These are phyloP conservation scores for Crypturellus undulatus DNA, from an alignment of 2,113 vertebrate species.

Conservation along the genomic window DNA sequence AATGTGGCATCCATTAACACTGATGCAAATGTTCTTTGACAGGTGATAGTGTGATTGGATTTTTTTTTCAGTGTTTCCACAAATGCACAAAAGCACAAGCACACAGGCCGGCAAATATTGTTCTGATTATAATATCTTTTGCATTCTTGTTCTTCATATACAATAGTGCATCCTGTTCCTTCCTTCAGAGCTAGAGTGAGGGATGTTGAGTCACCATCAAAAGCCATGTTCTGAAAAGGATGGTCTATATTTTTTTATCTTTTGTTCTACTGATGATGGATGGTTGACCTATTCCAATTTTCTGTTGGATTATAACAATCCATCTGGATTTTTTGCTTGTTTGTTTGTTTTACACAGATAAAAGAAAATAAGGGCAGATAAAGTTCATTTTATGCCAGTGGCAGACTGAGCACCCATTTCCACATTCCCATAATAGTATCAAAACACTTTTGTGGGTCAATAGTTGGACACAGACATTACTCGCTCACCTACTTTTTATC, in stretches of 20 bases:
- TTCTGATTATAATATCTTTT: not conserved
- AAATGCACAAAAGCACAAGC: not conserved
- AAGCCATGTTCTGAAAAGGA: not conserved
- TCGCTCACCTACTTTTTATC: constrained; percentile 39
- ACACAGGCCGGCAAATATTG: not conserved
- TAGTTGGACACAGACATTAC: constrained; percentile 30
- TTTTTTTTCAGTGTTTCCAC: constrained; percentile 9
- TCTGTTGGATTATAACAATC: constrained; percentile 12
- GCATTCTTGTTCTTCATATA: not conserved
- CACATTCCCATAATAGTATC: constrained; percentile 26
- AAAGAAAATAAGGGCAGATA: constrained; percentile 8
- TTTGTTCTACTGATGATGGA: not conserved
- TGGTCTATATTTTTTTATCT: not conserved
- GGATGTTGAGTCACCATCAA: not conserved
- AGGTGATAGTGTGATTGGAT: constrained; percentile 3
- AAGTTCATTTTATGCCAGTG: constrained; percentile 42
- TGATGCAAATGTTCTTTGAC: constrained; percentile 55
- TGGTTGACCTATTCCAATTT: constrained; percentile 13
- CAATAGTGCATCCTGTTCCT: not conserved
- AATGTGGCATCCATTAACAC: constrained; percentile 19
- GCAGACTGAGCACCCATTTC: constrained; percentile 46
- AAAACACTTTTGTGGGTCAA: constrained; percentile 32
- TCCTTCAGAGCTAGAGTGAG: not conserved
- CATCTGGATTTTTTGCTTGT: not conserved
- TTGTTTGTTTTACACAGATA: constrained; percentile 1